Percentiles rank a stretch among this genome's conserved stretches.
Evolutionary conservation across 2,113 vertebrate genomes (phyloP).

Genomic region (Sminthopsis crassicaudata): DNA sequence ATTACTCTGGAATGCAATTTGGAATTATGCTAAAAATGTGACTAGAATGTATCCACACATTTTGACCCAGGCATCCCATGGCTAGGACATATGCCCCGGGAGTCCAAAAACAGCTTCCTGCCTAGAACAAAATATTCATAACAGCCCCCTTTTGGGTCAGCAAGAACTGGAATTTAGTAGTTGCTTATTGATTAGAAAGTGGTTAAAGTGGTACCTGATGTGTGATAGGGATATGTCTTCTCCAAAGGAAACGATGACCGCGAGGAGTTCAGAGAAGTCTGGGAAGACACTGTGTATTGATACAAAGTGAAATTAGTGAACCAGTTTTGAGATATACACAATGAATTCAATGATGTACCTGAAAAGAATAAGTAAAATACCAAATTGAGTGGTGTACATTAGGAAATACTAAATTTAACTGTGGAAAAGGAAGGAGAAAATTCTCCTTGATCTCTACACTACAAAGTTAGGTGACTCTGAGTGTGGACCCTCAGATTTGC

Average conservation of each 20-base stretch:
- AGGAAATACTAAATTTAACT: neutral
- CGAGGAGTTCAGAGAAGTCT: neutral
- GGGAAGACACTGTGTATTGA: neutral
- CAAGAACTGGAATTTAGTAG: neutral
- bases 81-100: neutral
- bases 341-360: neutral
- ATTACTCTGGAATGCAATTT: neutral
- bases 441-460: neutral
- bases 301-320: neutral
- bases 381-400: neutral
- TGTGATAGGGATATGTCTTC: neutral
- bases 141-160: neutral
- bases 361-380: neutral
- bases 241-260: neutral
- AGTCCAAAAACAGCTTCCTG: neutral
- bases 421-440: neutral
- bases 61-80: neutral
- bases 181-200: neutral
- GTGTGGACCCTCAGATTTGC: neutral
- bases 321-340: neutral
- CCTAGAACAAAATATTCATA: neutral
- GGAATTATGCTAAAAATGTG: neutral
- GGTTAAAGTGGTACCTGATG: neutral
- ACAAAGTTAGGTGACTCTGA: neutral
- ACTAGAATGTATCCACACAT: neutral